These are phyloP conservation scores for Pardalotus punctatus DNA, from an alignment of 2,113 vertebrate species.

Conservation along the genomic window DNA sequence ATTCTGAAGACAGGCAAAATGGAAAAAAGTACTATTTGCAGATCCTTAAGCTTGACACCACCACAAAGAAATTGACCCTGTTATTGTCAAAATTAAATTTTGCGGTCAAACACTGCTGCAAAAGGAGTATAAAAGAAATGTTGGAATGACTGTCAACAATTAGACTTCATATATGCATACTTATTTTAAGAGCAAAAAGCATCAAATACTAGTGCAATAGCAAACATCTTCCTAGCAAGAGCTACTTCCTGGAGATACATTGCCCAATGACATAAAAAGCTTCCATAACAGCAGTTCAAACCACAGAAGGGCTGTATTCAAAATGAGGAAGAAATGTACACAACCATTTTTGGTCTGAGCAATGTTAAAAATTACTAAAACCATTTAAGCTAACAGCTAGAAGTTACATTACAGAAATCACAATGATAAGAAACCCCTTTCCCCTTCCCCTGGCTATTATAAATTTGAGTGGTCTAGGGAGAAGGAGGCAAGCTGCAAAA, in stretches of 20 bases:
- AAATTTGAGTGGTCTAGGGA: not conserved
- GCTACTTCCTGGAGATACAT: not conserved
- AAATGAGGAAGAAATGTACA: not conserved
- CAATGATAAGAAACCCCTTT: not conserved
- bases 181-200: not conserved
- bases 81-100: not conserved
- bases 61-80: not conserved
- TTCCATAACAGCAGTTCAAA: not conserved
- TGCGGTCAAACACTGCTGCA: not conserved
- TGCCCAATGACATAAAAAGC: not conserved
- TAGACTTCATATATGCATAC: not conserved
- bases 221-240: not conserved
- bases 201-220: not conserved
- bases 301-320: not conserved
- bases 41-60: not conserved
- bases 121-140: not conserved
- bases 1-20: not conserved
- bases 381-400: not conserved
- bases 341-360: not conserved
- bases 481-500: not conserved
- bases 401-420: not conserved
- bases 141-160: not conserved
- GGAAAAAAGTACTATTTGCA: not conserved
- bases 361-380: not conserved
- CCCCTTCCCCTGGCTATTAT: not conserved